These are phyloP conservation scores for Decapterus maruadsi DNA, from an alignment of 2,797 vertebrate genomes.

Conservation along the genomic window DNA sequence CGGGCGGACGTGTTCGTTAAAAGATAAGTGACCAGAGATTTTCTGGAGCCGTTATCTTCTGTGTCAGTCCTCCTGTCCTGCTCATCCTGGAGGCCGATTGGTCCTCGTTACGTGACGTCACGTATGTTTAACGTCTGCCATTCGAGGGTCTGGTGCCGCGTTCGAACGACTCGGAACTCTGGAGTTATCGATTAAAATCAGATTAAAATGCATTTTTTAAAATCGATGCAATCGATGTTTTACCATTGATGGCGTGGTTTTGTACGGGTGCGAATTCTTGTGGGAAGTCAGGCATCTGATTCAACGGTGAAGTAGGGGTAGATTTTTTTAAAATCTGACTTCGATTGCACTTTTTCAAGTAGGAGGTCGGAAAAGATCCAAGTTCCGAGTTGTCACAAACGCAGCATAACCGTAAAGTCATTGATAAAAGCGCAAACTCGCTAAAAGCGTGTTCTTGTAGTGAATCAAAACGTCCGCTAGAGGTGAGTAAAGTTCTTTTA, in stretches of 20 bases:
- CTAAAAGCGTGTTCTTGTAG: slow-evolving; percentile 4
- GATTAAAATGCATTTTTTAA: no score
- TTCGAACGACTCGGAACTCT: no score
- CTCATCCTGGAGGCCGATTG: slow-evolving; percentile 45
- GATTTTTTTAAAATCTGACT: no score
- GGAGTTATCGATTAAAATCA: no score
- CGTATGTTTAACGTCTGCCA: neutral
- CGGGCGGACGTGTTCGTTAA: neutral
- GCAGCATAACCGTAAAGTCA: slow-evolving; percentile 50
- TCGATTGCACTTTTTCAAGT: no score
- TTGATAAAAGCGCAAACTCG: neutral
- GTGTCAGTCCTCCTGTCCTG: slow-evolving; percentile 8
- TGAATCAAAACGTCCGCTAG: slow-evolving; percentile 54
- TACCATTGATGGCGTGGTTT: no score
- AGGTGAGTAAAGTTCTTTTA: slow-evolving; percentile 43
- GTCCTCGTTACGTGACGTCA: slow-evolving; percentile 1
- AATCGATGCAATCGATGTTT: no score
- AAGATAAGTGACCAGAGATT: neutral
- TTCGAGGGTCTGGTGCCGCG: accelerated
- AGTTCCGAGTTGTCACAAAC: no score
- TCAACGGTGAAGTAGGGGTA: no score
- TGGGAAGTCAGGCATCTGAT: no score
- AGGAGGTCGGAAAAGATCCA: no score
- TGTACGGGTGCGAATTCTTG: no score
- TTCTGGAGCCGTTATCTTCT: slow-evolving; percentile 69